Evolutionary conservation across 2,113 vertebrate species (phyloP).

Genomic region (Pundamilia nyererei): DNA sequence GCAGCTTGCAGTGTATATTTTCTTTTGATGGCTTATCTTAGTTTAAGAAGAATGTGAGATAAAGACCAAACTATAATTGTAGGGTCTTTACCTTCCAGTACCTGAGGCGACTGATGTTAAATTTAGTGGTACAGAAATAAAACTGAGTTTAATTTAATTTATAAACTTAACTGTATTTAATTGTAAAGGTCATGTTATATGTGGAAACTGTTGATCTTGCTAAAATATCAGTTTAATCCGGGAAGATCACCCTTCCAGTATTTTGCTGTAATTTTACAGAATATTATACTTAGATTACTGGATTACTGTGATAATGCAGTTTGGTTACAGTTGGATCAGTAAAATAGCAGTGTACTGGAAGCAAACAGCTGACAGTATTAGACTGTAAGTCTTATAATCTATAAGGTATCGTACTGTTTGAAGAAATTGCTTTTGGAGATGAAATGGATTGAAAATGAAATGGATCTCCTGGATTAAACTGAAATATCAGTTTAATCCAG

Average conservation of each 20-base stretch:
- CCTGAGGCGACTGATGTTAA: not conserved
- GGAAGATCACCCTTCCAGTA: not conserved
- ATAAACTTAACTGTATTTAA: not conserved
- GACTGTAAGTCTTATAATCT: not conserved
- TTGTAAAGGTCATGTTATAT: too few relatives aligned
- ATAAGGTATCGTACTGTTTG: not conserved
- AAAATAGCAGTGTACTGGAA: not conserved
- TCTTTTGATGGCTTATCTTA: not conserved
- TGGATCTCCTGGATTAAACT: too few relatives aligned
- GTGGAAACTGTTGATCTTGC: not conserved
- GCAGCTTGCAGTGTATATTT: not conserved
- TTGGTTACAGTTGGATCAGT: not conserved
- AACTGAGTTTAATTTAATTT: accelerated
- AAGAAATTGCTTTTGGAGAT: not conserved
- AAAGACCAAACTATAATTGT: accelerated
- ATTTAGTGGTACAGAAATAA: not conserved
- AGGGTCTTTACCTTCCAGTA: not conserved
- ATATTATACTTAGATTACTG: not conserved
- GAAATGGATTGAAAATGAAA: too few relatives aligned
- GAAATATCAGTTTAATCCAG: not conserved
- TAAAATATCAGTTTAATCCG: not conserved
- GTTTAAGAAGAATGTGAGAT: not conserved
- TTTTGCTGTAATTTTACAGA: not conserved
- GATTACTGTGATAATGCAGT: not conserved
- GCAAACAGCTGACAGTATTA: not conserved